Evolutionary conservation across 2,888 invertebrate species (phyloP).

Genomic region (Drosophila nigricruria): DNA sequence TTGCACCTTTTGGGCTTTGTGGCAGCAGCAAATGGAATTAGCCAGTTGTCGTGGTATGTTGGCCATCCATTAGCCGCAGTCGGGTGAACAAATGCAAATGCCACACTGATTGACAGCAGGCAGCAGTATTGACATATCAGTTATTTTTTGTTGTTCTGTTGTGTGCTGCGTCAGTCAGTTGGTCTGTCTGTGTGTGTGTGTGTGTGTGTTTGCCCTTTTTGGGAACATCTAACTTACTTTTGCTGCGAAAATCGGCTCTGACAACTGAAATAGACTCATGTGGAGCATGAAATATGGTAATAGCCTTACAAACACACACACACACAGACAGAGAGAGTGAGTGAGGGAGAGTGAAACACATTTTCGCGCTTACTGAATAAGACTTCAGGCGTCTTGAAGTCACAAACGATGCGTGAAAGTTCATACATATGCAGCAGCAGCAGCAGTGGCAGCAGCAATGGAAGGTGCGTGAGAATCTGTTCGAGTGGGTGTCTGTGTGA

Average conservation of each 20-base stretch:
- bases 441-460: slow-evolving; percentile 1
- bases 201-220: slow-evolving; percentile 18
- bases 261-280: slow-evolving; percentile 70
- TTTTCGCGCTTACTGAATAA: slow-evolving; percentile 8
- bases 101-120: slow-evolving; percentile 44
- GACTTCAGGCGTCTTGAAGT: slow-evolving; percentile 16
- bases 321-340: background rate
- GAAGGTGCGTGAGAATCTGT: slow-evolving; percentile 31
- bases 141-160: background rate
- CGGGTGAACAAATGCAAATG: slow-evolving; percentile 46
- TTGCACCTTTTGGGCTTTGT: slow-evolving; percentile 56
- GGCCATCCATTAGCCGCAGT: slow-evolving; percentile 37
- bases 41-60: slow-evolving; percentile 47
- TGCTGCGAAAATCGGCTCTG: slow-evolving; percentile 46
- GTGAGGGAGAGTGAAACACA: background rate
- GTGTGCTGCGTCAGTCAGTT: slow-evolving; percentile 5
- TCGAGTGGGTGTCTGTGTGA: slow-evolving; percentile 24
- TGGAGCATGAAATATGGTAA: slow-evolving; percentile 78
- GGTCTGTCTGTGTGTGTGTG: slow-evolving; percentile 6
- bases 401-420: slow-evolving; percentile 50
- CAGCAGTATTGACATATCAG: slow-evolving; percentile 51
- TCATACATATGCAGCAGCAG: slow-evolving; percentile 29
- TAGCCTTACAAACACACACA: slow-evolving; percentile 36
- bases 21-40: slow-evolving; percentile 63
- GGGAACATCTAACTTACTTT: slow-evolving; percentile 44